A percentile compares a stretch with the other conserved stretches of the same genome.
These are phyloP conservation scores for Drosophila pseudoobscura DNA, from an alignment of 1,140 invertebrate species.

Conservation along the genomic window DNA sequence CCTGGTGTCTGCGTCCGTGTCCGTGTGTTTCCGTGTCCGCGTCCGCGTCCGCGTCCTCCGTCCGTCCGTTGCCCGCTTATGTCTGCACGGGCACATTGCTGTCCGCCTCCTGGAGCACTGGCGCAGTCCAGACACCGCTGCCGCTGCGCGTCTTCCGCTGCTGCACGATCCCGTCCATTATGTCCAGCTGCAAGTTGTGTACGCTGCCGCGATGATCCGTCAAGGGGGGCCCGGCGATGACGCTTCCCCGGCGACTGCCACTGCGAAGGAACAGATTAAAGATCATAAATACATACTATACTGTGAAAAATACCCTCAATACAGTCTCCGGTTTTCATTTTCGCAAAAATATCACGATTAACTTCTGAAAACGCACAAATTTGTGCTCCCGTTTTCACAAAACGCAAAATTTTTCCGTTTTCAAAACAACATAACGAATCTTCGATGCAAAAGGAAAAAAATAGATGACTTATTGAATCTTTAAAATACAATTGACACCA, in stretches of 20 bases:
- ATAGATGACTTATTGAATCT: too few relatives aligned
- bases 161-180: conserved; percentile 94
- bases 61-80: conserved; percentile 51
- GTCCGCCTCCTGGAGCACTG: conserved; percentile 72
- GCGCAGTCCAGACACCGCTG: conserved; percentile 78
- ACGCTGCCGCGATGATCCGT: conserved; percentile 88
- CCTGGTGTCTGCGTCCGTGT: conserved; percentile 8
- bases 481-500: too few relatives aligned
- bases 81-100: conserved; percentile 82
- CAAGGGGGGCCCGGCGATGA: conserved; percentile 86
- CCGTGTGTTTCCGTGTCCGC: neutral
- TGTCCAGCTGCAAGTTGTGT: conserved; percentile 92
- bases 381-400: too few relatives aligned
- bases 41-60: neutral
- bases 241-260: conserved; percentile 78
- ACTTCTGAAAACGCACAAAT: too few relatives aligned
- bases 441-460: too few relatives aligned
- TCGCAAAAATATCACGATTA: too few relatives aligned
- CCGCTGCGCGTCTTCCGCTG: conserved; percentile 87
- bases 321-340: too few relatives aligned
- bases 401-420: too few relatives aligned
- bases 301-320: too few relatives aligned
- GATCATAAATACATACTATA: too few relatives aligned
- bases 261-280: conserved; percentile 31
- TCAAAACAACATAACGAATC: too few relatives aligned